phyloP scores from a whole-genome alignment of 2,113 vertebrate genomes.

The Nerophis lumbriciformis region DNA sequence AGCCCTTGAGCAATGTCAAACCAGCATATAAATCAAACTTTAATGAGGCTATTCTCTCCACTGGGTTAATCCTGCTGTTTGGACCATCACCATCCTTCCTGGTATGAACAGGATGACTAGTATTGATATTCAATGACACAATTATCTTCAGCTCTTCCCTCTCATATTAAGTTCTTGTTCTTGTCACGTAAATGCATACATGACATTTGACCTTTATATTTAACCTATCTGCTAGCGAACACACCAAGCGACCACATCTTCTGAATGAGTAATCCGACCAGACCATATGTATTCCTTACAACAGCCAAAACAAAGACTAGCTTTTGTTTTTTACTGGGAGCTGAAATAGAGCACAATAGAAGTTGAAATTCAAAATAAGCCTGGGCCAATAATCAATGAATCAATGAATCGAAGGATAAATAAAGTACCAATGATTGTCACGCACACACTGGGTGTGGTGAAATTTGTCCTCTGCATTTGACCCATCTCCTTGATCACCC shows the following conservation, averaged over 20 bases:
- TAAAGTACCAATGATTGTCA: no score
- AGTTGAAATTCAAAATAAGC: no score
- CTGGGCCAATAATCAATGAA: no score
- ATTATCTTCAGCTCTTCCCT: neutral
- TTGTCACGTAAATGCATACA: neutral
- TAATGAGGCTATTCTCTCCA: slow-evolving; percentile 8
- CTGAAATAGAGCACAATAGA: no score
- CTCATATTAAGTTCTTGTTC: neutral
- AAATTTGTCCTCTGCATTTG: no score
- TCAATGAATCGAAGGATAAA: no score
- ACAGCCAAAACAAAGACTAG: no score
- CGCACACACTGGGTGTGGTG: no score
- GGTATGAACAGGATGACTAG: neutral
- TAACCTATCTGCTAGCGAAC: neutral
- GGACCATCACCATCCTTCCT: slow-evolving; percentile 20
- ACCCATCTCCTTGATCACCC: no score
- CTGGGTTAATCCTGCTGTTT: slow-evolving; percentile 27
- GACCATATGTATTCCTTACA: no score
- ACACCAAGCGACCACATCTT: neutral
- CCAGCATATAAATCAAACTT: slow-evolving; percentile 31
- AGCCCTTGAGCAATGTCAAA: slow-evolving; percentile 8
- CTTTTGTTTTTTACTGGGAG: no score
- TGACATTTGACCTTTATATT: neutral
- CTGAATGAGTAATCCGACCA: neutral
- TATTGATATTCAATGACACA: neutral